Conservation (phyloP, 2,888 invertebrate genomes). For the Ennomos erosarius region DNA sequence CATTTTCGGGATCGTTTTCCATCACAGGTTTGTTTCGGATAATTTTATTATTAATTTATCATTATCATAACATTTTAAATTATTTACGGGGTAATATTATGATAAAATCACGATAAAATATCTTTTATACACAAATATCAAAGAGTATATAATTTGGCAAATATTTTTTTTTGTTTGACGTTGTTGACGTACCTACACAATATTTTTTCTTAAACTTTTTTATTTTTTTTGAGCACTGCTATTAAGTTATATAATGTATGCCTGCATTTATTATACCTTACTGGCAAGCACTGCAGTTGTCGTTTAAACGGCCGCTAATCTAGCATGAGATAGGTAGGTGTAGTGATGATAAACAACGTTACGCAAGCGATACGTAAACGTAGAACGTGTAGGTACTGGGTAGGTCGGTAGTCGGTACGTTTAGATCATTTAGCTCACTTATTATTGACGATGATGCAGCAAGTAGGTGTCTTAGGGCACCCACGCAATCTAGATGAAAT, state of each 20-base stretch:
- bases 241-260: background rate
- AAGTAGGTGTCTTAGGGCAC: constrained; percentile 3
- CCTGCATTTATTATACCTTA: constrained; percentile 10
- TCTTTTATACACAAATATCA: background rate
- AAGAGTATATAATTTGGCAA: no score
- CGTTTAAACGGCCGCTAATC: constrained; percentile 47
- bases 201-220: constrained; percentile 8
- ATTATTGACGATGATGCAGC: background rate
- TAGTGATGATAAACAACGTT: constrained; percentile 41
- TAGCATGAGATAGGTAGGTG: constrained; percentile 33
- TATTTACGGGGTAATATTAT: background rate
- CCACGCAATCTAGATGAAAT: constrained; percentile 19
- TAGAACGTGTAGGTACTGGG: background rate
- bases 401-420: no score
- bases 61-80: constrained; percentile 1
- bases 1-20: constrained; percentile 1
- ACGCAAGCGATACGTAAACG: constrained; percentile 40
- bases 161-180: constrained; percentile 1
- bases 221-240: constrained; percentile 2
- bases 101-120: no score
- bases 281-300: constrained; percentile 46
- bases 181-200: no score
- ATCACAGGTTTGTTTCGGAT: background rate
- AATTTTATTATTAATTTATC: constrained; percentile 1
- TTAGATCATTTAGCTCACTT: no score